Base-by-base conservation (phyloP, 2,888 invertebrate genomes). In the Xestoiulus laeticollis region DNA sequence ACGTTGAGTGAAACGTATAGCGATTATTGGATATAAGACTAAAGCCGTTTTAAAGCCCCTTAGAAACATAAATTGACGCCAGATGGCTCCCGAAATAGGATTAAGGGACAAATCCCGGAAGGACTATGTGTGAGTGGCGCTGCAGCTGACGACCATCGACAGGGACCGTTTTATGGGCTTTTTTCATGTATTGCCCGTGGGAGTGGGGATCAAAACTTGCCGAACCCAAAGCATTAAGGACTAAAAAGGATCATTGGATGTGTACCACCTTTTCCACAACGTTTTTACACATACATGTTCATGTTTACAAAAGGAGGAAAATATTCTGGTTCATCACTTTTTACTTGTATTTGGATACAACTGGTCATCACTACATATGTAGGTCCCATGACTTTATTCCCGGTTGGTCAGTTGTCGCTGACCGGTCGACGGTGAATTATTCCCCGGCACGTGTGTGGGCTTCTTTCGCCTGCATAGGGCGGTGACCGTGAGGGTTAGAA, bases 91-190 rank as follows among this genome's bases (percentile, higher is more conserved):
- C 30, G 22, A 26, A 78, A 78, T 78, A 30, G 30, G 78, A 78
- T 78, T 78, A 78, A 16, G 78, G 78, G 78, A 14, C 78, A 12
- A 78, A 78, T 30, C 78, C 78, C 30, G 5, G 78, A 22, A 30
- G 30, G 30, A 78, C 78, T 78, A 78, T 26, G 78, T 78, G 78
- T 78, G 78, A 78, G 78, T 78, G 78, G 78, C 78, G 78, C 78
- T 78, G 78, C 78, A 78, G 78, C 78, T 78, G 78, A 78, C 68
- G 68, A 26, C 68, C 68, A 26, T 68, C 68, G 22, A 22, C 78
- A 12, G 78, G 14, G 19, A 30, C 78, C 1, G 26, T 78, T 38
- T 78, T 26, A 4, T 26, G 12, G 6, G 22, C 30, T 3, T 14
- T 78, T 78, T 78, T 38, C 8, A 5, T 38, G 38, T 38, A 38